These are phyloP conservation scores for Anneissia japonica DNA, from an alignment of 35 echinoderm and acorn worm species.

Conservation along the genomic window DNA sequence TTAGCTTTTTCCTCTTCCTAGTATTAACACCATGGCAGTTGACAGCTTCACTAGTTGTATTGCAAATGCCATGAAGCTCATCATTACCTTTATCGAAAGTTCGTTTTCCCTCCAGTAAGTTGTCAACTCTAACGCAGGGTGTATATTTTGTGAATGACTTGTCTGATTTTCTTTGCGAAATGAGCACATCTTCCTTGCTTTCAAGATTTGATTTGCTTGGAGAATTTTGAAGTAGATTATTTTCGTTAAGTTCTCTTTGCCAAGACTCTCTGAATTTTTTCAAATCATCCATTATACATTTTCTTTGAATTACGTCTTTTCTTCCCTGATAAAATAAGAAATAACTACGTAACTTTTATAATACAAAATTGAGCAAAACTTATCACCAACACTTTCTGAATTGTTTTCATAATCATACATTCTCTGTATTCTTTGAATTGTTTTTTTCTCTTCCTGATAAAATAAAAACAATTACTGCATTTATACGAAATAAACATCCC, in stretches of 20 bases:
- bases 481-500: no score
- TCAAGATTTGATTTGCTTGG: neutral
- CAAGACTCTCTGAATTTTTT: neutral
- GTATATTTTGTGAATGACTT: neutral
- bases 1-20: neutral
- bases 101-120: neutral
- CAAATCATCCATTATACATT: neutral
- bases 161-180: neutral
- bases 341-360: no score
- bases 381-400: no score
- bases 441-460: no score
- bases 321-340: no score
- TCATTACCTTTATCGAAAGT: neutral
- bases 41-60: neutral
- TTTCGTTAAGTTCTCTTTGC: neutral
- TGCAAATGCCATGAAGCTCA: neutral
- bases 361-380: no score
- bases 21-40: no score
- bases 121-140: neutral
- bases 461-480: no score
- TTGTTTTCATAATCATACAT: no score
- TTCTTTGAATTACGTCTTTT: neutral
- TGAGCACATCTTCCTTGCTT: neutral
- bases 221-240: neutral
- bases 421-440: no score